phyloP scores from a whole-genome alignment of 2,888 invertebrate genomes.

The Caenorhabditis panamensis region DNA sequence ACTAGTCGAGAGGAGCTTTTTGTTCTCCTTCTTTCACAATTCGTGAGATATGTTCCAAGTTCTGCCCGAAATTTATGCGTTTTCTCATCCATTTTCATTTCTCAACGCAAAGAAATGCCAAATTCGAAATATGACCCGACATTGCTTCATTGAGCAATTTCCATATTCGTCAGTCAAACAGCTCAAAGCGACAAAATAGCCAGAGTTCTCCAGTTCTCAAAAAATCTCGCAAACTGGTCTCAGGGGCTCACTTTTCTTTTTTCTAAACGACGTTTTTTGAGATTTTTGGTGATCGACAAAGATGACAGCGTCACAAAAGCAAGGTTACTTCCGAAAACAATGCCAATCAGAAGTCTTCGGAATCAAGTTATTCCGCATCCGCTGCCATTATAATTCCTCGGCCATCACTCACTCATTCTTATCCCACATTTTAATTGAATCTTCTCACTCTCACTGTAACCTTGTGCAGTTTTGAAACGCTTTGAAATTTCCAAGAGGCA shows the following conservation, averaged over 20 bases:
- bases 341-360: conserved; percentile 15
- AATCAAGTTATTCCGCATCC: conserved; percentile 24
- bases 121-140: conserved; percentile 43
- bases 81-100: neutral
- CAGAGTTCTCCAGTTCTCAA: neutral
- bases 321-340: conserved; percentile 25
- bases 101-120: neutral
- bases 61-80: conserved; percentile 24
- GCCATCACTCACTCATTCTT: conserved; percentile 52
- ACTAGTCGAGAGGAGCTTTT: conserved; percentile 19
- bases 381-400: conserved; percentile 16
- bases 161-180: conserved; percentile 28
- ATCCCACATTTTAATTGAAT: conserved; percentile 34
- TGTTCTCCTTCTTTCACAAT: neutral
- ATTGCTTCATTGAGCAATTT: conserved; percentile 55
- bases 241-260: conserved; percentile 1
- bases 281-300: conserved; percentile 1
- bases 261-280: neutral
- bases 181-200: neutral
- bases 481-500: conserved; percentile 10
- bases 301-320: neutral
- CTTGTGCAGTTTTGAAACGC: conserved; percentile 40
- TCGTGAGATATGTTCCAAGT: too few relatives aligned
- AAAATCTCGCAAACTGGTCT: neutral
- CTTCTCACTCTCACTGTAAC: conserved; percentile 39